Percentiles rank a stretch among this genome's conserved stretches.
These are phyloP conservation scores for Esox niger DNA, from an alignment of 2,113 vertebrate genomes.

Conservation along the genomic window DNA sequence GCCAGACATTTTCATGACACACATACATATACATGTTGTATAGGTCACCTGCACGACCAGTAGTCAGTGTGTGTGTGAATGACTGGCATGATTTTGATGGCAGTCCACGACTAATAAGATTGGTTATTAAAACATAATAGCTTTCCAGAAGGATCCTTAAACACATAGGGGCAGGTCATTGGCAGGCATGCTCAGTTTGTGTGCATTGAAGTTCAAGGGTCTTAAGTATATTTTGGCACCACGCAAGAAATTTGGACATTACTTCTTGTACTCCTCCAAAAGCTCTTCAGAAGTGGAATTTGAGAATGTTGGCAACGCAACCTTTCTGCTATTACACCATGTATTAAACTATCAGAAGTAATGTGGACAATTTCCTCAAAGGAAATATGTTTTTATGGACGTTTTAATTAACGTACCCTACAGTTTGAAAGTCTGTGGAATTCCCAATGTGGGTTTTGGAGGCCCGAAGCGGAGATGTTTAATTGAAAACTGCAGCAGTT, in stretches of 20 bases:
- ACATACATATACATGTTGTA: no score
- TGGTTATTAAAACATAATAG: not conserved
- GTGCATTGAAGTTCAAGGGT: no score
- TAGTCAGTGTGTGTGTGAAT: no score
- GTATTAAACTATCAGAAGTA: conserved; percentile 10
- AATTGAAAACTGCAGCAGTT: conserved; percentile 54
- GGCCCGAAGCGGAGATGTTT: conserved; percentile 35
- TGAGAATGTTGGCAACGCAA: not conserved
- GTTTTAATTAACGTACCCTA: conserved; percentile 51
- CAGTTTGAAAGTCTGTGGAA: conserved; percentile 37
- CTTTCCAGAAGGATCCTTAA: no score
- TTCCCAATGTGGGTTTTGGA: conserved; percentile 39
- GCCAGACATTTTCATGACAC: no score
- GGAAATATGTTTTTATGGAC: conserved; percentile 41
- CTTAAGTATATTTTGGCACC: not conserved
- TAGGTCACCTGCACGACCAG: no score
- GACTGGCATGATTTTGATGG: not conserved
- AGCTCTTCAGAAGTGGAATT: not conserved
- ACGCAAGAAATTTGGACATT: conserved; percentile 9
- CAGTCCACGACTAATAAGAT: conserved; percentile 22
- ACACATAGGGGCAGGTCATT: no score
- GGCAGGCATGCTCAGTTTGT: no score
- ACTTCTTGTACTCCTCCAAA: not conserved
- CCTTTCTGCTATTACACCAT: conserved; percentile 5
- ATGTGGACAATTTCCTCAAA: conserved; percentile 21